Conservation (phyloP, 2,113 vertebrate genomes). For the Formicarius rufipectus region DNA sequence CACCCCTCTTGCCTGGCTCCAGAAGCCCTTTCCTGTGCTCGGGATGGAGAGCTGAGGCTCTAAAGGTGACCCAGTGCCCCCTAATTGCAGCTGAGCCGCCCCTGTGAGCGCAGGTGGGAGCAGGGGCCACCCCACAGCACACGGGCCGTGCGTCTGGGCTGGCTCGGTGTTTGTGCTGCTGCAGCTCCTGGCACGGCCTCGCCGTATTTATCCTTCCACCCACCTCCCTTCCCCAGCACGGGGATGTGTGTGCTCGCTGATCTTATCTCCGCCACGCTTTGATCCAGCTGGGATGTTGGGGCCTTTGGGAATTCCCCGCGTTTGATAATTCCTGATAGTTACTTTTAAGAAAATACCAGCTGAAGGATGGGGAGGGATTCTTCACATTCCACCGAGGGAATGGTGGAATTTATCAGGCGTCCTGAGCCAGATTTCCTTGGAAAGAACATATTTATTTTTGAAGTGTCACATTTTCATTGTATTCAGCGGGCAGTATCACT, state of each 20-base stretch:
- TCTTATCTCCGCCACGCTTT: constrained; percentile 49
- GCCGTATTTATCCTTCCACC: constrained; percentile 50
- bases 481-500: not conserved
- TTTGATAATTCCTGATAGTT: constrained; percentile 56
- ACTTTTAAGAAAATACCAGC: constrained; percentile 68
- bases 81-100: not conserved
- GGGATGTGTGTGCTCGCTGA: constrained; percentile 57
- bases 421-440: constrained; percentile 36
- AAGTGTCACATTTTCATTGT: constrained; percentile 57
- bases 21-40: not conserved
- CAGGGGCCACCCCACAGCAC: not conserved
- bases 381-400: constrained; percentile 55
- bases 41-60: not conserved
- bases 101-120: not conserved
- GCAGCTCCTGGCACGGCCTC: constrained; percentile 13
- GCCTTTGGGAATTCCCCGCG: constrained; percentile 52
- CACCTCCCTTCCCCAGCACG: constrained; percentile 55
- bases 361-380: constrained; percentile 59
- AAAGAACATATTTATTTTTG: constrained; percentile 60
- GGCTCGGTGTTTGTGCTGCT: constrained; percentile 29
- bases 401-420: constrained; percentile 16
- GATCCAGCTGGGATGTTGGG: constrained; percentile 47
- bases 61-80: too few species aligned
- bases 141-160: constrained; percentile 16
- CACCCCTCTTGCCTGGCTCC: not conserved